Evolutionary conservation across 2,888 invertebrate genomes (phyloP), one percentile per base, ranked within the genome.

Genomic region (Dasypogon diadema): DNA sequence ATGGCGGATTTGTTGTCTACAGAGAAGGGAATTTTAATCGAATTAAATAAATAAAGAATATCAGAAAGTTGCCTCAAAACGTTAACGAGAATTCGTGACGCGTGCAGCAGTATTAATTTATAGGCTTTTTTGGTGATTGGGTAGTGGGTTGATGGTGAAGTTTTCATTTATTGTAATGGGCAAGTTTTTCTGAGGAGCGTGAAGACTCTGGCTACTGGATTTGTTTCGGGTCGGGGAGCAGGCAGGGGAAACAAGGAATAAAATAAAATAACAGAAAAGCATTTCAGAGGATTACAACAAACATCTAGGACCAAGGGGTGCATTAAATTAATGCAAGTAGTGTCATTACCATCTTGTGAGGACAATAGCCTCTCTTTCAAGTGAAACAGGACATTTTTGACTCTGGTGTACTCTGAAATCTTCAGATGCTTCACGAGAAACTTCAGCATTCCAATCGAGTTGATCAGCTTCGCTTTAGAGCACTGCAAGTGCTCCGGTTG

Each of bases 1-100:
- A 73, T 73, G 73, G 73, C 73, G 18, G 73, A 73, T 73, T 73
- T 73, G 73, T 73, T 73, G 56, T 56, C 73, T 73, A 42, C 37
- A 56, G 22, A 56, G 42, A 30, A 24, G 55, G 14, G n/a, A 24
- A 26, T 26, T 14, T 6, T 37, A 56, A 56, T 56, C 24, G 30
- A 34, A 54, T 21, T 54, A 51, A 54, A 51, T 12, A 24, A 56
- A 56, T 56, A 56, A 51, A 8, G 51, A 51, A 12, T 51, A 18
- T n/a, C n/a, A n/a, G 10, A 26, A 10, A n/a, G n/a, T n/a, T n/a
- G n/a, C n/a, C n/a, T n/a, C n/a, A n/a, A n/a, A n/a, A n/a, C n/a
- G n/a, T n/a, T n/a, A n/a, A n/a, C n/a, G n/a, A n/a, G n/a, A n/a
- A n/a, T n/a, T n/a, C n/a, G n/a, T n/a, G n/a, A n/a, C n/a, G n/a